Evolutionary conservation across 2,888 invertebrate genomes (phyloP).

Genomic region (Platycheirus rosarum): DNA sequence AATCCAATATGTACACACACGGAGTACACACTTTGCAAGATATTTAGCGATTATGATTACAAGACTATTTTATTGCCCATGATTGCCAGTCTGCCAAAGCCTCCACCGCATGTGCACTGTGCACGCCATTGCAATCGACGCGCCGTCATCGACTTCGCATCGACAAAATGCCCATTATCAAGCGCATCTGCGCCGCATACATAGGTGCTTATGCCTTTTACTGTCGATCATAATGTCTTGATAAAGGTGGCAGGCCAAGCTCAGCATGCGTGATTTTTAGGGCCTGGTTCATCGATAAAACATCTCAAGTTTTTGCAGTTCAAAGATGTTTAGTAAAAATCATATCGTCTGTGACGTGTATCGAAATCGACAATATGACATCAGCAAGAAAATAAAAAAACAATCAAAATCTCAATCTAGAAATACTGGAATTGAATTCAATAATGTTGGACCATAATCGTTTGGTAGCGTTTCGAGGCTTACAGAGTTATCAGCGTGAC

Average conservation of each 20-base stretch:
- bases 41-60: slow-evolving; percentile 59
- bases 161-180: neutral
- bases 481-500: slow-evolving; percentile 20
- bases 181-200: neutral
- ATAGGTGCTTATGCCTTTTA: neutral
- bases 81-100: slow-evolving; percentile 39
- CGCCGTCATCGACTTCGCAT: neutral
- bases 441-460: slow-evolving; percentile 19
- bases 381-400: neutral
- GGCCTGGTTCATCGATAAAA: neutral
- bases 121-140: neutral
- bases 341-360: neutral
- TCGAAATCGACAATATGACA: neutral
- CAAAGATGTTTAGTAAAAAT: neutral
- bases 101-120: neutral
- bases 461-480: neutral
- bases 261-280: neutral
- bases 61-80: slow-evolving; percentile 47
- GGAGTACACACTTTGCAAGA: slow-evolving; percentile 29
- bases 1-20: too few species aligned
- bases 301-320: neutral
- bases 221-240: neutral
- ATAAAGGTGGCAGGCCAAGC: neutral
- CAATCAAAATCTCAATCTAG: slow-evolving; percentile 17
- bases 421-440: slow-evolving; percentile 48